Base-by-base conservation (phyloP, 1,140 invertebrate genomes). In the Aphidius gifuensis region DNA sequence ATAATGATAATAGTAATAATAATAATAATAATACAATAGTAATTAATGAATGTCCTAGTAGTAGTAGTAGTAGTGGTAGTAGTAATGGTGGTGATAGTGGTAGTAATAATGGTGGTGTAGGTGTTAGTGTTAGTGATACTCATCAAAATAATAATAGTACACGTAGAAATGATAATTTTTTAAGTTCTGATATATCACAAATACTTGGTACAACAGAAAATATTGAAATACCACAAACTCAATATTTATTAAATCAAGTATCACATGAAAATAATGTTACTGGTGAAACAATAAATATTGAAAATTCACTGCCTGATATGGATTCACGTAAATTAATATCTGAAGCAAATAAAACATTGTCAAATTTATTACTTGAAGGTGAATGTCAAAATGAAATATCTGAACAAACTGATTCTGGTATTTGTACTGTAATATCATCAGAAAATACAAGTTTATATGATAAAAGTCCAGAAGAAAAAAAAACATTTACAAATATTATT, bases 381-480 rank as follows among this genome's bases (percentile, higher is more conserved):
- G 72, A 82, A 38, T 78, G 72, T 57, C 74, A 75, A 39, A 79
- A 78, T 55, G 75, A 78, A 40, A 81, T 83, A n/a, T 83, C 79
- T 39, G 84, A 86, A 43, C 86, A 87, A 3, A 84, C 79, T 0
- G 88, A 90, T 71, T 89, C 87, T 0, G 87, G 88, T 1, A 87
- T 90, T 47, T 88, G 86, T 65, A 90, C 87, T 1, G 78, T 81
- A 0, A 76, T 81, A 57, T 81, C 80, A 0, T 81, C 79, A 0
- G 88, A 89, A 72, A 90, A 88, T 59, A 88, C 87, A 5, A 89
- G 87, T 69, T 73, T 90, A 1, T 81, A 80, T 45, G 80, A 81
- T 44, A 81, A 81, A 40, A 81, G 79, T 64, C 80, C 80, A 0
- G 80, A 81, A 40, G 80, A 80, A 47, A 80, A 76, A 60, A 80